phyloP scores from a whole-genome alignment of 2,797 vertebrate species.

The Loriculus beryllinus region DNA sequence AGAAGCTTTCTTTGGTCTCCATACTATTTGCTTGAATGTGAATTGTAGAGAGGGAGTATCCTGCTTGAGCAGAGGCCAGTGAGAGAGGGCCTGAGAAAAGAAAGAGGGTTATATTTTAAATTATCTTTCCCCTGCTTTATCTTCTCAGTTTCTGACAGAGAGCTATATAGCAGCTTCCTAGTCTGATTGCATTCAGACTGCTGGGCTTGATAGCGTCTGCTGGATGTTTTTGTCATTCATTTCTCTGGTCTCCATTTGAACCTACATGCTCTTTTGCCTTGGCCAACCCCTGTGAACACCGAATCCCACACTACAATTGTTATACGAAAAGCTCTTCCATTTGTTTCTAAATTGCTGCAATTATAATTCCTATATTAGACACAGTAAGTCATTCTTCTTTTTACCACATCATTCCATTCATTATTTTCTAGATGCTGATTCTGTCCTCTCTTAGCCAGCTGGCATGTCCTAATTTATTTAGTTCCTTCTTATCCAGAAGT shows the following conservation, averaged over 20 bases:
- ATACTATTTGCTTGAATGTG: background rate
- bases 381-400: background rate
- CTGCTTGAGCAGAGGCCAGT: background rate
- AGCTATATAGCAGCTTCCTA: background rate
- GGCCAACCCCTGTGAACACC: background rate
- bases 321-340: background rate
- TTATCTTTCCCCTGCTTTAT: background rate
- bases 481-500: background rate
- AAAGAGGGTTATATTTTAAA: background rate
- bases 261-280: background rate
- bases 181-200: background rate
- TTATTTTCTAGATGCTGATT: background rate
- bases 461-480: background rate
- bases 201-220: background rate
- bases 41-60: background rate
- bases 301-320: background rate
- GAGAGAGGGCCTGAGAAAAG: background rate
- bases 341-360: background rate
- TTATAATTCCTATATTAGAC: constrained; percentile 11
- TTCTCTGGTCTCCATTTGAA: background rate
- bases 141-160: background rate
- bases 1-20: background rate
- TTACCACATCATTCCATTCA: background rate
- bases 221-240: background rate
- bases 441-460: background rate